Conservation (phyloP, 2,113 vertebrate genomes). For the Callithrix jacchus region DNA sequence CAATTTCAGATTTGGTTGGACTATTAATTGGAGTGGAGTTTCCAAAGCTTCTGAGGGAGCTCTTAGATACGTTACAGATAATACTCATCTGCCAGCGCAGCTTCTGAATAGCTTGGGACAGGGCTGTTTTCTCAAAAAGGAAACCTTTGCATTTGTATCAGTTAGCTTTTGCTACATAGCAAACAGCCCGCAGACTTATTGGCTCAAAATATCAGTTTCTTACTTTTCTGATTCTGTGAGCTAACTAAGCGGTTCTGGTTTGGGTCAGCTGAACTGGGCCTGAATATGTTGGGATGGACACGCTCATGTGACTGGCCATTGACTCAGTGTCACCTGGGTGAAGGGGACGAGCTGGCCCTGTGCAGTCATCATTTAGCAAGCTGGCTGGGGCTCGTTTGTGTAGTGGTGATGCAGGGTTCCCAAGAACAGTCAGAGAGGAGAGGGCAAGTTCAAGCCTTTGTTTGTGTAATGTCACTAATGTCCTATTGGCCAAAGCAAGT, state of each 20-base stretch:
- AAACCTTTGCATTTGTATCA: not conserved
- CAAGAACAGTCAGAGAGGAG: not conserved
- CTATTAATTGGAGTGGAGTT: not conserved
- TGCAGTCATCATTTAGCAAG: not conserved
- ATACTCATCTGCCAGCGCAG: not conserved
- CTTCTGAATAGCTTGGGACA: not conserved
- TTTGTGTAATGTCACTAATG: not conserved
- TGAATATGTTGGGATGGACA: not conserved
- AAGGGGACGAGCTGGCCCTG: not conserved
- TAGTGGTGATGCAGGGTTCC: not conserved
- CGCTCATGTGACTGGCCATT: fast-evolving
- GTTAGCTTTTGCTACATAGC: not conserved
- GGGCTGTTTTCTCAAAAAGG: not conserved
- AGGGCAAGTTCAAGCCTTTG: not conserved
- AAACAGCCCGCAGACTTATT: not conserved
- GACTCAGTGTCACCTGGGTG: not conserved
- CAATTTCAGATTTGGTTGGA: not conserved
- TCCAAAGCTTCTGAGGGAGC: not conserved
- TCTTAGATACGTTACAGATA: not conserved
- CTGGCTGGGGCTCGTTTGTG: not conserved
- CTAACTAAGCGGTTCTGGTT: not conserved
- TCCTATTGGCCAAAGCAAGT: not conserved
- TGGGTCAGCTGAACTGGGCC: not conserved
- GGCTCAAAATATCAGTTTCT: not conserved
- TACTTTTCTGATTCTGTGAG: not conserved